Base-by-base conservation (phyloP, 1,140 invertebrate genomes). In the Aphaenogaster ashmeadi region DNA sequence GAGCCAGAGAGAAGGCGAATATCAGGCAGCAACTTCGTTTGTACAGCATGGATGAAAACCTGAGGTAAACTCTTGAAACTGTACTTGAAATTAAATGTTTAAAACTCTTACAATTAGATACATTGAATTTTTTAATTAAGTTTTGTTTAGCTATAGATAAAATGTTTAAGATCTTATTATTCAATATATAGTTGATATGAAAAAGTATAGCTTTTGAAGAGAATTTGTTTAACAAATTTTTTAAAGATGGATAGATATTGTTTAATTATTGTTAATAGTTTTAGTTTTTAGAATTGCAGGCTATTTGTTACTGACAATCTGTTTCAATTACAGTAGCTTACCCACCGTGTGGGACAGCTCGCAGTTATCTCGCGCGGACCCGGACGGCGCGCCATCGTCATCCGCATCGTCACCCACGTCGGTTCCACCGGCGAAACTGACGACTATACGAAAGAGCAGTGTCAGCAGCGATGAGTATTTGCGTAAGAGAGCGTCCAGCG, bases 11-110 rank as follows among this genome's bases (percentile, higher is more conserved):
- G 94, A 98, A 98, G 92, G 97, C 97, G 0, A 97, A 96, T 86
- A 97, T 98, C 75, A 94, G 97, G 44, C 97, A 98, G 87, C 97
- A 98, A 92, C 94, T 98, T 79, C 94, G 97, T 50, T 93, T 98
- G 6, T 97, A 97, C 89, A 90, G 80, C 54, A 94, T 96, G 92
- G 96, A 96, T 27, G 96, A 96, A 79, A 94, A 94, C 89, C 92
- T 94, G 11, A 93, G 94, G 86, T 96, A 93, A 94, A 64, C 21
- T 58, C 4, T 27, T 18, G 11, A 64, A 86, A 11, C 67, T 50
- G 47, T 44, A 50, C 27, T 36, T 44, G 8, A 11, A 47, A 33
- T 27, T 62, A 64, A 44, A 62, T 18, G 1, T 5, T 38, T 33
- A 36, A 3, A n/a, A 36, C 11, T 78, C 5, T 62, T 27, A 27